These are phyloP conservation scores for Herpetotheres cachinnans DNA, from an alignment of 2,113 vertebrate genomes.

Conservation along the genomic window DNA sequence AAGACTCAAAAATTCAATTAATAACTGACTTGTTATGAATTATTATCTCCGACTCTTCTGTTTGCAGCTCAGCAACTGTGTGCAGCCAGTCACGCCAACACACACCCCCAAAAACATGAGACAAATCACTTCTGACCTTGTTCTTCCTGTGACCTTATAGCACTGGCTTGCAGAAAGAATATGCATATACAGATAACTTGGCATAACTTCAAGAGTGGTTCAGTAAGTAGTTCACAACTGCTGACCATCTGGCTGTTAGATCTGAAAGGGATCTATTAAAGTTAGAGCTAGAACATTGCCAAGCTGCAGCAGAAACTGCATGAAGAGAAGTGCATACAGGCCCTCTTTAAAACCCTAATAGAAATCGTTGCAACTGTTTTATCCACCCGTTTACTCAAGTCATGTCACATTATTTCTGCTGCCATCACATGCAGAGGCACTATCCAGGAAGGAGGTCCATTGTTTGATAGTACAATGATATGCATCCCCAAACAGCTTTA, in stretches of 20 bases:
- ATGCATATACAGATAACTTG: conserved; percentile 1
- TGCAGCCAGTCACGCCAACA: background rate
- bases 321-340: background rate
- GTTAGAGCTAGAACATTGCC: background rate
- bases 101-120: background rate
- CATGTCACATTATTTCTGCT: background rate
- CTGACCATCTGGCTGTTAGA: conserved; percentile 63
- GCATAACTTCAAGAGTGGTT: background rate
- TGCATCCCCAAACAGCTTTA: background rate
- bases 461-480: background rate
- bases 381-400: background rate
- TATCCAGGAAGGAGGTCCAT: background rate
- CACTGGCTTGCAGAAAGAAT: conserved; percentile 20
- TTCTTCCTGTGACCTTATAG: conserved; percentile 44
- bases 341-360: background rate
- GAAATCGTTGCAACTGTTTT: background rate
- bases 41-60: background rate
- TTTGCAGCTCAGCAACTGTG: background rate
- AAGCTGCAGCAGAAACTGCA: conserved; percentile 21
- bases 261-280: conserved; percentile 33
- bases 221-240: conserved; percentile 48
- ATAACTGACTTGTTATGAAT: background rate
- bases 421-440: background rate
- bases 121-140: background rate
- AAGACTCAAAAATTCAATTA: conserved; percentile 1